Percentiles rank a stretch among this genome's conserved stretches.
phyloP scores from a whole-genome alignment of 1,140 invertebrate genomes.

The Maniola jurtina region DNA sequence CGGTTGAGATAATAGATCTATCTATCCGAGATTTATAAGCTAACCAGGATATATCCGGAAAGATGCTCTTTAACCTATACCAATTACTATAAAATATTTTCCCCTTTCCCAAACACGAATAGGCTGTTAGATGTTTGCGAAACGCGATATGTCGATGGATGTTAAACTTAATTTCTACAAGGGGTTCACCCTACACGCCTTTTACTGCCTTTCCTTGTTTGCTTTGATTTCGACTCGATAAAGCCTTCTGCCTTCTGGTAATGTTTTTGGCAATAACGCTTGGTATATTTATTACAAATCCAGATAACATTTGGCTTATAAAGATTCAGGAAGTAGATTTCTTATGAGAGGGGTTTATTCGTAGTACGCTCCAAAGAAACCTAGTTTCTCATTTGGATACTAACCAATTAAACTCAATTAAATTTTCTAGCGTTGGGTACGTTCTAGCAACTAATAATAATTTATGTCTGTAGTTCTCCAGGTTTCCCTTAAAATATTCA shows the following conservation, averaged over 20 bases:
- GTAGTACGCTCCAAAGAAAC: too few species aligned
- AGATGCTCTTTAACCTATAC: slow-evolving; percentile 15
- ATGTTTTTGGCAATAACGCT: slow-evolving; percentile 31
- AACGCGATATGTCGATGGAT: slow-evolving; percentile 71
- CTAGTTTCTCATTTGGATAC: too few species aligned
- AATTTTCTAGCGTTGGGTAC: too few species aligned
- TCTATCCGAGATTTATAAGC: neutral
- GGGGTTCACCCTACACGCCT: slow-evolving; percentile 53
- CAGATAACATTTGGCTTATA: neutral
- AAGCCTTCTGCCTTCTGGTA: slow-evolving; percentile 29
- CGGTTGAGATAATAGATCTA: too few species aligned
- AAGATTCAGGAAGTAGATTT: neutral
- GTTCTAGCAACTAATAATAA: too few species aligned
- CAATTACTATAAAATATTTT: slow-evolving; percentile 34
- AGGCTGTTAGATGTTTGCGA: slow-evolving; percentile 52
- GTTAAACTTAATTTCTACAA: slow-evolving; percentile 66
- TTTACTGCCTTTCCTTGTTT: slow-evolving; percentile 62
- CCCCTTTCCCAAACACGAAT: slow-evolving; percentile 35
- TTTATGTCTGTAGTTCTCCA: too few species aligned
- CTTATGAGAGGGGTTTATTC: too few species aligned
- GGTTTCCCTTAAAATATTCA: too few species aligned
- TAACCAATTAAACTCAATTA: too few species aligned
- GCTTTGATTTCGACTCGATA: slow-evolving; percentile 54
- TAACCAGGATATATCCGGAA: neutral
- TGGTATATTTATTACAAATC: slow-evolving; percentile 9